Evolutionary conservation across 1,140 invertebrate species (phyloP).

Genomic region (Bombus haemorrhoidalis): DNA sequence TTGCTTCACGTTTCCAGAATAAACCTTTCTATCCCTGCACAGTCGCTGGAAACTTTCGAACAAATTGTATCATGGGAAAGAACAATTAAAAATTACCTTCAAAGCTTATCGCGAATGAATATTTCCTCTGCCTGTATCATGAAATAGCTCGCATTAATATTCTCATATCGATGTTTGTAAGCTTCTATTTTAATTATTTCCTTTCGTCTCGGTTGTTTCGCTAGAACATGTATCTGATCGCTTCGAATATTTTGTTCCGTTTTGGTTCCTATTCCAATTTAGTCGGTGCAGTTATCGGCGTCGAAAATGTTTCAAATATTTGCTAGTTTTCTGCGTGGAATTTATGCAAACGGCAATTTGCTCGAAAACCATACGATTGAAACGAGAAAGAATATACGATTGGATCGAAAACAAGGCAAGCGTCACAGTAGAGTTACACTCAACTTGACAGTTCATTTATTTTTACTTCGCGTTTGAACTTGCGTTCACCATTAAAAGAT

Average conservation of each 20-base stretch:
- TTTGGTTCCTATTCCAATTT: neutral
- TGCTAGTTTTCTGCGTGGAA: neutral
- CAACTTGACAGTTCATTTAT: too few species aligned
- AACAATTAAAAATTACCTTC: conserved; percentile 13
- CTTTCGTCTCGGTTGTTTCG: neutral
- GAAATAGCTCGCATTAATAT: conserved; percentile 7
- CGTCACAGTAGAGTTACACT: too few species aligned
- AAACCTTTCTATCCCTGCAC: neutral
- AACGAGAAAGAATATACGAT: neutral
- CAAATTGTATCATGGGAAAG: neutral
- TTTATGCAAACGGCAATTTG: neutral
- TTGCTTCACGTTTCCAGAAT: conserved; percentile 26
- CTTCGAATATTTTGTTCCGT: neutral
- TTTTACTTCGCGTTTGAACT: too few species aligned
- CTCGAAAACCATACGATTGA: neutral
- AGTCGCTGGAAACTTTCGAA: neutral
- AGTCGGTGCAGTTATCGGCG: neutral
- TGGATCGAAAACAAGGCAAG: too few species aligned
- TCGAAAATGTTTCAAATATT: neutral
- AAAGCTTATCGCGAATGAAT: neutral
- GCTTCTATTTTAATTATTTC: conserved; percentile 1
- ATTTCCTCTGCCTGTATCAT: neutral
- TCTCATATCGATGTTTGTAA: neutral
- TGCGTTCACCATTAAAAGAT: too few species aligned
- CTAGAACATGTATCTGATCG: neutral